A percentile compares a stretch with the other conserved stretches of the same genome.
These are phyloP conservation scores for Eurosta solidaginis DNA, from an alignment of 1,140 invertebrate species.

Conservation along the genomic window DNA sequence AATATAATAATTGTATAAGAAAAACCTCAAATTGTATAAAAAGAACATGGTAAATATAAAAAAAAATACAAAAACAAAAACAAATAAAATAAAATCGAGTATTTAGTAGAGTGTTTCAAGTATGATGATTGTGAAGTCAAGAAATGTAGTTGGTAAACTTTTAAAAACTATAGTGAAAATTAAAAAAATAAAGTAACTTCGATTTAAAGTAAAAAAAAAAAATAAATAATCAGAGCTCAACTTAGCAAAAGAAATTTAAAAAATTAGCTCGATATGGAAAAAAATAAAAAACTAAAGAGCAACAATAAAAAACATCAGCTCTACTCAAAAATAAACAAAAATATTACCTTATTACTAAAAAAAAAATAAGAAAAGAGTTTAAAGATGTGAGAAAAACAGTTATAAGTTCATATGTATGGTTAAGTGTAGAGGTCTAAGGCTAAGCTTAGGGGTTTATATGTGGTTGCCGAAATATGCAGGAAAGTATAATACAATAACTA, in stretches of 20 bases:
- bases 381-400: neutral
- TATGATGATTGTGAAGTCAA: neutral
- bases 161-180: constrained; percentile 17
- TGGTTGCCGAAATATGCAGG: neutral
- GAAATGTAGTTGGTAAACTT: neutral
- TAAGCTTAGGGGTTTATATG: neutral
- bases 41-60: too few species aligned
- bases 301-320: neutral
- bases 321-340: neutral
- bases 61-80: too few species aligned
- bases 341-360: too few species aligned
- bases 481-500: too few species aligned
- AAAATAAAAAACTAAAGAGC: neutral
- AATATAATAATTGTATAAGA: neutral
- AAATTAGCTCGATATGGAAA: neutral
- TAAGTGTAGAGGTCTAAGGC: constrained; percentile 14
- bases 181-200: neutral
- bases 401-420: neutral
- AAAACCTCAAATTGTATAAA: too few species aligned
- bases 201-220: neutral
- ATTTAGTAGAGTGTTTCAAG: neutral
- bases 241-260: neutral
- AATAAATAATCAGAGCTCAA: neutral
- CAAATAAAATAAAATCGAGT: neutral
- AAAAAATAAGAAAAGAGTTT: neutral